Base-by-base conservation (phyloP, 2,113 vertebrate genomes). In the Oceanites oceanicus region DNA sequence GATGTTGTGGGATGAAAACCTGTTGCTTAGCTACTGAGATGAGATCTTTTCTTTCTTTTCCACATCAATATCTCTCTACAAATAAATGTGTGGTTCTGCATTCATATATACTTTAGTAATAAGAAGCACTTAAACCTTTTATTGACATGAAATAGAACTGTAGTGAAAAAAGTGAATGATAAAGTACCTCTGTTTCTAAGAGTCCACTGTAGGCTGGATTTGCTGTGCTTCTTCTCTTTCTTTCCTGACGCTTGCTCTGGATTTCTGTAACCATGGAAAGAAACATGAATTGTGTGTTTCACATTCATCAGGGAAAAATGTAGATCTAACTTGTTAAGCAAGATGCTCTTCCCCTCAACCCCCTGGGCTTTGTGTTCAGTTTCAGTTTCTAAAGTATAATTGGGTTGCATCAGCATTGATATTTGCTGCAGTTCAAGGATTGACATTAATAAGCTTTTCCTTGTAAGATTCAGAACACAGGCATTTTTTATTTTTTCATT, bases 141-240 rank as follows among this genome's bases (percentile, higher is more conserved):
- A 77, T 71, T 94, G 68, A 90, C 23, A 21, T 36, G 61, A 85
- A 93, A 78, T 21, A 83, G 70, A 83, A 61, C 20, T 8, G 36
- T 36, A 75, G 26, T 22, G 15, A 58, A 82, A 74, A 70, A 62
- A 81, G 68, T 44, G 67, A 90, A 70, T 75, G 7, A 30, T 59
- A 14, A 89, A 96, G 82, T 97, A 99, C 99, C 99, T 99, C 99
- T 0, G 99, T 98, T 91, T 99, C 99, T 58, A 99, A 98, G 96
- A 99, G 98, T 96, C 99, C 98, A 77, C 99, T 99, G 97, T 99
- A 99, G 71, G 99, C 98, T 6, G 99, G 99, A 94, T 99, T 99
- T 38, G 99, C 99, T 9, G 99, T 99, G 98, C 99, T 99, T 77
- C 99, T 98, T 81, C 99, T 98, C 98, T 99, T 99, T 90, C 99